These are phyloP conservation scores for Crocuta crocuta DNA, from an alignment of 2,113 vertebrate genomes.

Conservation along the genomic window DNA sequence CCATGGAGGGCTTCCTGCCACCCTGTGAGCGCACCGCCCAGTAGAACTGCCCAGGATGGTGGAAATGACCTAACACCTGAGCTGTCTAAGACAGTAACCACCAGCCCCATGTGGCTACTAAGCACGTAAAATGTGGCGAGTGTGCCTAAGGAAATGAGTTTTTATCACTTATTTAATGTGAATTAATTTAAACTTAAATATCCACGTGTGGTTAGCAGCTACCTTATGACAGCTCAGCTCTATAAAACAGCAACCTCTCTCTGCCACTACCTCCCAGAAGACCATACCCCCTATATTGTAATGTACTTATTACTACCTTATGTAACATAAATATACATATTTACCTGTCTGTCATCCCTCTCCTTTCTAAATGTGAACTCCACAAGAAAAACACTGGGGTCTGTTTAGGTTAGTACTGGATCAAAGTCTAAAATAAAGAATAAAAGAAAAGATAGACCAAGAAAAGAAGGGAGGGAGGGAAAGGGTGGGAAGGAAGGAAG, in stretches of 20 bases:
- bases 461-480: not conserved
- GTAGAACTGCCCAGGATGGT: accelerated
- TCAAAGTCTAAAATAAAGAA: not conserved
- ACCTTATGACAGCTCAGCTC: not conserved
- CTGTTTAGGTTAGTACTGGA: not conserved
- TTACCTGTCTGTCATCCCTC: not conserved
- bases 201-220: not conserved
- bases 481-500: not conserved
- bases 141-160: not conserved
- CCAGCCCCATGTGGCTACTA: not conserved
- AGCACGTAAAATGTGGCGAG: not conserved
- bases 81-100: not conserved
- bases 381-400: not conserved
- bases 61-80: not conserved
- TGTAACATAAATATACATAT: not conserved
- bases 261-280: not conserved
- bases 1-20: not conserved
- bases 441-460: not conserved
- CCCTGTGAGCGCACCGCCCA: accelerated
- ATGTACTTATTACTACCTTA: not conserved
- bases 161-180: not conserved
- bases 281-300: too few species aligned
- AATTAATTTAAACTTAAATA: not conserved
- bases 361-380: not conserved
- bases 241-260: not conserved